Evolutionary conservation across 2,113 vertebrate species (phyloP), one percentile per base, ranked within the genome.

Genomic region (Pseudonaja textilis): DNA sequence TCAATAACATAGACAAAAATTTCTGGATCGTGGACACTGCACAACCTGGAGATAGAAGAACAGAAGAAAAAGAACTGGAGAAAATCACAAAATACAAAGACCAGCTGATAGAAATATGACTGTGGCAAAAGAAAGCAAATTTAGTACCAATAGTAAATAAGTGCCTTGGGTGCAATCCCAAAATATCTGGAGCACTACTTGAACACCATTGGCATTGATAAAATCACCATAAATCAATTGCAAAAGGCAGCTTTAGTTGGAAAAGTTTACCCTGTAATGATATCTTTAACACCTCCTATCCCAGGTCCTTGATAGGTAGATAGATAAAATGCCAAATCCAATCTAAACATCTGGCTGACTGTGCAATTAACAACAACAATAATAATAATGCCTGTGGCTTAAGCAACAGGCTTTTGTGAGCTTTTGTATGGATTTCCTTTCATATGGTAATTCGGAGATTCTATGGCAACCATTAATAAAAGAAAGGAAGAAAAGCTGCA

Each of bases 391-490:
- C 90, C 97, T 96, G 95, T 96, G 95, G 96, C 94, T 97, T 97
- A 96, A 97, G 96, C 96, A 97, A 98, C 97, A 97, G 97, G 97
- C 97, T 97, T 97, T 96, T 94, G 81, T 93, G 69, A 50, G 85
- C 47, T 90, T 42, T n/a, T 92, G 59, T 88, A 8, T 92, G 86
- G 69, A 91, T 85, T 93, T 39, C 96, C 97, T 98, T 98, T 98
- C 98, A 98, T 98, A 98, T 98, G 98, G 96, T 98, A 98, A 98
- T 98, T 95, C 92, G 4, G 92, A 81, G 97, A 97, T 97, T 97
- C 98, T 98, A 98, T 98, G 98, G 98, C 96, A 98, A 98, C 98
- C 97, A 96, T 95, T 98, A 97, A 97, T 96, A 97, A 81, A 55
- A n/a, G 39, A 97, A 94, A 92, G 94, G 97, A 97, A 98, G 98